A percentile compares a stretch with the other conserved stretches of the same genome.
phyloP scores from a whole-genome alignment of 1,140 invertebrate genomes.

The Anoplolepis gracilipes region DNA sequence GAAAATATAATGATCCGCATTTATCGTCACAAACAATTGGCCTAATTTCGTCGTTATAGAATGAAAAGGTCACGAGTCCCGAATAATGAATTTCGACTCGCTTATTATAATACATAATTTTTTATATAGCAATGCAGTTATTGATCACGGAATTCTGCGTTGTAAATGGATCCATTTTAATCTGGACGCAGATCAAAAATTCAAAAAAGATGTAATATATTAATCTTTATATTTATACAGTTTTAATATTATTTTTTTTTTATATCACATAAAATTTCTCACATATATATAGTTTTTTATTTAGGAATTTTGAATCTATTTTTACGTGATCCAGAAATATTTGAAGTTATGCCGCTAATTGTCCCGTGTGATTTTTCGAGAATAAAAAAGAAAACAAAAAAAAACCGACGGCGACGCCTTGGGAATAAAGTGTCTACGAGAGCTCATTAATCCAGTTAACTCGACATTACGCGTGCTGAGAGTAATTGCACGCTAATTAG shows the following conservation, averaged over 20 bases:
- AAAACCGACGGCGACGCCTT: background rate
- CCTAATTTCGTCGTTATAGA: background rate
- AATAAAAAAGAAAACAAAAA: background rate
- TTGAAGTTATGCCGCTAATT: background rate
- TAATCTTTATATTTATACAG: background rate
- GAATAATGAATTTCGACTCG: slow-evolving; percentile 31
- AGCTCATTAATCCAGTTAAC: slow-evolving; percentile 78
- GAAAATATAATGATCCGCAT: slow-evolving; percentile 36
- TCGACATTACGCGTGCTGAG: slow-evolving; percentile 50
- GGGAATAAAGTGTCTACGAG: background rate
- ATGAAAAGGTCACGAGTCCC: slow-evolving; percentile 27
- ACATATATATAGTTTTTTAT: background rate
- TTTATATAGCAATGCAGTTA: background rate
- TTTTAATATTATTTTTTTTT: slow-evolving; percentile 6
- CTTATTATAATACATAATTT: background rate
- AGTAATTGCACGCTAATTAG: slow-evolving; percentile 72
- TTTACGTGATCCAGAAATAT: background rate
- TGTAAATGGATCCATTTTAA: background rate
- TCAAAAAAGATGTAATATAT: background rate
- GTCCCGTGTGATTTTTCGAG: slow-evolving; percentile 10
- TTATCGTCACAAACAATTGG: slow-evolving; percentile 43
- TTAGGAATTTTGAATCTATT: background rate
- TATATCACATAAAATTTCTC: background rate
- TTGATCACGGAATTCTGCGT: background rate
- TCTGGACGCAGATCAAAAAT: background rate